These are phyloP conservation scores for Zelleria hepariella DNA, from an alignment of 2,888 invertebrate species.

Conservation along the genomic window DNA sequence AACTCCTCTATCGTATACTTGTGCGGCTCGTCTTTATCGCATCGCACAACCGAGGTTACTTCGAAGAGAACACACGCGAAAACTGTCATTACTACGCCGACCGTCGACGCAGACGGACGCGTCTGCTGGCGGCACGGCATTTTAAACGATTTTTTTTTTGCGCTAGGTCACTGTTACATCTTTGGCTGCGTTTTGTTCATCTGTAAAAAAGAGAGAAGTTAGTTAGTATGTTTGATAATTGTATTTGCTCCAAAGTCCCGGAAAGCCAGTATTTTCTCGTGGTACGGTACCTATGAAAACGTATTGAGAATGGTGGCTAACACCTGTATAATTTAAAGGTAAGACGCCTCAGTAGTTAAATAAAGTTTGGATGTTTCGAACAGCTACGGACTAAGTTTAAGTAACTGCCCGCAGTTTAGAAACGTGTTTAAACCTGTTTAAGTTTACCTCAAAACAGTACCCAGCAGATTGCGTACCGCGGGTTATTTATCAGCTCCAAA, in stretches of 20 bases:
- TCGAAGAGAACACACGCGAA: conserved; percentile 30
- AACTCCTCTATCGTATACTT: conserved; percentile 79
- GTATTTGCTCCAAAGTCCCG: no score
- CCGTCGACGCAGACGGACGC: conserved; percentile 30
- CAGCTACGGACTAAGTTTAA: no score
- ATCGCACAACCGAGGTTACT: conserved; percentile 36
- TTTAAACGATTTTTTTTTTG: conserved; percentile 14
- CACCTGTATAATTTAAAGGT: no score
- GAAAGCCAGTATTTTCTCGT: no score
- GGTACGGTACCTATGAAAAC: no score
- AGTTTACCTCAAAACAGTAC: not conserved
- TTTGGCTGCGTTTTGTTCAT: not conserved
- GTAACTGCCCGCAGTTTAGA: no score
- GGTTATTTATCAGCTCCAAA: not conserved
- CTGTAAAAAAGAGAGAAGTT: not conserved
- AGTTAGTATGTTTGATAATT: not conserved
- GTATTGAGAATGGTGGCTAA: no score
- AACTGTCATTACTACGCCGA: conserved; percentile 37
- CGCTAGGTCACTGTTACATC: not conserved
- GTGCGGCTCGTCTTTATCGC: conserved; percentile 46
- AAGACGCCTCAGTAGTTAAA: no score
- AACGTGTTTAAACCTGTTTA: not conserved
- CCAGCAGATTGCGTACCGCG: not conserved
- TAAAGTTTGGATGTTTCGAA: no score
- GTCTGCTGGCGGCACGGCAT: conserved; percentile 38